Percentiles rank a stretch among this genome's conserved stretches.
These are phyloP conservation scores for Volucella inanis DNA, from an alignment of 2,888 invertebrate genomes.

Conservation along the genomic window DNA sequence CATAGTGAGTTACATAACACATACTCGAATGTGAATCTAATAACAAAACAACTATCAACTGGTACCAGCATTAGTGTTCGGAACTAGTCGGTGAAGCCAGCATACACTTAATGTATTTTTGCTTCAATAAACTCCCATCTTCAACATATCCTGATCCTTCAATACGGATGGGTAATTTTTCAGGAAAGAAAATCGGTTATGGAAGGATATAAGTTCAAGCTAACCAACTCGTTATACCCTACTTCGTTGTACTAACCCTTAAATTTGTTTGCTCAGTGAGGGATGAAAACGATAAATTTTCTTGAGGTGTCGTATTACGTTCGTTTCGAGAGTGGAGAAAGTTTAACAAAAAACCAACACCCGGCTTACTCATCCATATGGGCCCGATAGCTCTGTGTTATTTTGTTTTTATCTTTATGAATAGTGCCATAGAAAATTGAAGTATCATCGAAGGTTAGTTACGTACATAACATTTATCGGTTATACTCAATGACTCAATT, in stretches of 20 bases:
- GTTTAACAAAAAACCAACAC: slow-evolving; percentile 33
- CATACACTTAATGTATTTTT: slow-evolving; percentile 51
- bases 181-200: slow-evolving; percentile 73
- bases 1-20: slow-evolving; percentile 7
- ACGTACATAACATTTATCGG: slow-evolving; percentile 31
- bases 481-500: slow-evolving; percentile 56
- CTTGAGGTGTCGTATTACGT: slow-evolving; percentile 69
- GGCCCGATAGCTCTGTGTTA: slow-evolving; percentile 31
- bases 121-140: slow-evolving; percentile 69
- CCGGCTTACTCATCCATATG: slow-evolving; percentile 1
- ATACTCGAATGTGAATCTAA: slow-evolving; percentile 4
- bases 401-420: slow-evolving; percentile 26
- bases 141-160: slow-evolving; percentile 65
- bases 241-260: slow-evolving; percentile 56
- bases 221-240: slow-evolving; percentile 64
- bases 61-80: slow-evolving; percentile 1
- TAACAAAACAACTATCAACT: slow-evolving; percentile 43
- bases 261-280: slow-evolving; percentile 73
- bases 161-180: slow-evolving; percentile 71
- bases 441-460: slow-evolving; percentile 54
- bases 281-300: slow-evolving; percentile 74
- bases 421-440: slow-evolving; percentile 24
- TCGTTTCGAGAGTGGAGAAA: slow-evolving; percentile 46
- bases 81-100: slow-evolving; percentile 3
- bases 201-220: slow-evolving; percentile 72